phyloP scores from a whole-genome alignment of 2,113 vertebrate species.

The Poeciliopsis prolifica region DNA sequence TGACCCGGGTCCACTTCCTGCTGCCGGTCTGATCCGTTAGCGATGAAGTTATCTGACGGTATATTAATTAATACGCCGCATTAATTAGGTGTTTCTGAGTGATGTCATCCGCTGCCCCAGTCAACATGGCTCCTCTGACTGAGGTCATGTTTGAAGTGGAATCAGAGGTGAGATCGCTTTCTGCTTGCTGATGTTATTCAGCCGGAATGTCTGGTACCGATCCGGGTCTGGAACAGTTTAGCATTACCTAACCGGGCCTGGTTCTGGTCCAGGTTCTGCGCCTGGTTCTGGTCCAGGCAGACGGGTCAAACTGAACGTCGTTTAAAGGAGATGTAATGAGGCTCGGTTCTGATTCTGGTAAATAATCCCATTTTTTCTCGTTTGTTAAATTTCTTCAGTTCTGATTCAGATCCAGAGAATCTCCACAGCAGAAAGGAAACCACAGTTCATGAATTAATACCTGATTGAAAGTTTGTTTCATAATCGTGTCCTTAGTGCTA shows the following conservation, averaged over 20 bases:
- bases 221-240: slow-evolving; percentile 61
- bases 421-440: background rate
- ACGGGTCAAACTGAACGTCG: background rate
- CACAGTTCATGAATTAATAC: background rate
- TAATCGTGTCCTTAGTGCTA: no score
- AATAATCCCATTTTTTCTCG: no score
- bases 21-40: slow-evolving; percentile 8
- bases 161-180: slow-evolving; percentile 49
- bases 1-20: slow-evolving; percentile 5
- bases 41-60: background rate
- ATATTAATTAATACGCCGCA: no score
- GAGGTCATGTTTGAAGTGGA: slow-evolving; percentile 47
- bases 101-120: background rate
- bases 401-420: no score
- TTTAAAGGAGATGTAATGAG: background rate
- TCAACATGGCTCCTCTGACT: slow-evolving; percentile 27
- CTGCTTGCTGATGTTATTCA: slow-evolving; percentile 62
- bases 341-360: no score
- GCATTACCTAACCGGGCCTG: slow-evolving; percentile 33
- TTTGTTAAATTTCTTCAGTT: no score
- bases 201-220: slow-evolving; percentile 70
- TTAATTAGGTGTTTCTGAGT: background rate
- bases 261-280: slow-evolving; percentile 11
- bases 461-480: background rate
- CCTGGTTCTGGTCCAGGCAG: background rate